A percentile compares a stretch with the other conserved stretches of the same genome.
These are phyloP conservation scores for Mionectes macconnelli DNA, from an alignment of 2,113 vertebrate genomes.

Conservation along the genomic window DNA sequence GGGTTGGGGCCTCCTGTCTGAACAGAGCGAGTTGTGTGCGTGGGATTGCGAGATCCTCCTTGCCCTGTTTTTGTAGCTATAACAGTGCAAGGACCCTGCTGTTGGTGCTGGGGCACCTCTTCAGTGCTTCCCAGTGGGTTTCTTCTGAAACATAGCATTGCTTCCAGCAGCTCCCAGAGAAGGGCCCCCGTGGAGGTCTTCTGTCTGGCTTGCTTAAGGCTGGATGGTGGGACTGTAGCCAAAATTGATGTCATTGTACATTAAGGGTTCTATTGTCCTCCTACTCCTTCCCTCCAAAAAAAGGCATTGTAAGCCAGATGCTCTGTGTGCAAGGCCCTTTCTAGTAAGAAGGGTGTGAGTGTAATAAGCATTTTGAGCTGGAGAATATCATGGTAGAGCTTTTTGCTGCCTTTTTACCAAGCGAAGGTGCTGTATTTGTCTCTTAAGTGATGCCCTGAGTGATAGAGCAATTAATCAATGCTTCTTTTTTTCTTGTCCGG, in stretches of 20 bases:
- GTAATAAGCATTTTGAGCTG: background rate
- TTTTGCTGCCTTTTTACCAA: background rate
- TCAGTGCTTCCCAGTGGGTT: accelerated
- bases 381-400: background rate
- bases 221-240: background rate
- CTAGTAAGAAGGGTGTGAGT: background rate
- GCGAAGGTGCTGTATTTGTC: background rate
- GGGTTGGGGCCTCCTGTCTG: background rate
- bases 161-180: background rate
- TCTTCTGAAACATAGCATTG: background rate
- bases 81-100: background rate
- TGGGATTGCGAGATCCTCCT: background rate
- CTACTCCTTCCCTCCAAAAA: background rate
- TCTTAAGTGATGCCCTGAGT: background rate
- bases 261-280: slow-evolving; percentile 34
- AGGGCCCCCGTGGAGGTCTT: background rate
- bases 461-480: background rate
- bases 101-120: background rate
- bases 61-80: background rate
- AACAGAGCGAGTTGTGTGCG: accelerated
- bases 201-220: background rate
- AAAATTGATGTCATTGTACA: slow-evolving; percentile 28
- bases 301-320: background rate
- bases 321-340: background rate
- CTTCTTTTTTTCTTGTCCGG: background rate